Evolutionary conservation across 2,113 vertebrate species (phyloP).

Genomic region (Emydura subglobosa): DNA sequence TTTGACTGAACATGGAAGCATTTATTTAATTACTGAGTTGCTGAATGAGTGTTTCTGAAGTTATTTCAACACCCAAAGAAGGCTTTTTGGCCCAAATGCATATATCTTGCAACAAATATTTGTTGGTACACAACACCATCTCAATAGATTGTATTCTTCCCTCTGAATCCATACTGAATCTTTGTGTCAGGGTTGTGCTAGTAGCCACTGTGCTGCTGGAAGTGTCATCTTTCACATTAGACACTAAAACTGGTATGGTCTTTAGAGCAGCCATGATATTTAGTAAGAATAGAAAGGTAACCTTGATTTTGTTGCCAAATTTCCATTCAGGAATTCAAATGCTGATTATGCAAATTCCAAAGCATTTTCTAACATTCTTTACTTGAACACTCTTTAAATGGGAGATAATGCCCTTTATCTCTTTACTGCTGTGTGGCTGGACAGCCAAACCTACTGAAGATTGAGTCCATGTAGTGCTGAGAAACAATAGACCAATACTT

Average conservation of each 20-base stretch:
- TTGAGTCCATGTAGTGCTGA: background rate
- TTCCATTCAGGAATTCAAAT: background rate
- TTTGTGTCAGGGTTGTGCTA: background rate
- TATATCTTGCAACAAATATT: background rate
- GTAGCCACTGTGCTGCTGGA: background rate
- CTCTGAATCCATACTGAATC: background rate
- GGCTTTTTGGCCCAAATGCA: background rate
- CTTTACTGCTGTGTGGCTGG: background rate
- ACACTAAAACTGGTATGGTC: background rate
- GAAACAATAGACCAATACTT: background rate
- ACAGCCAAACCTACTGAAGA: background rate
- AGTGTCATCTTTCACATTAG: background rate
- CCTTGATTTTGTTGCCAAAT: background rate
- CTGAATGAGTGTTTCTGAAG: background rate
- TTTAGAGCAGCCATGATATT: background rate
- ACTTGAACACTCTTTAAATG: background rate
- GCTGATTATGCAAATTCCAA: background rate
- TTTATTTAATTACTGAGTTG: rapidly evolving
- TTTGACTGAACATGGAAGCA: background rate
- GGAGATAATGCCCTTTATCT: background rate
- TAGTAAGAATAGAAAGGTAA: background rate
- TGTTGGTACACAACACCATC: background rate
- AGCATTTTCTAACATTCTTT: background rate
- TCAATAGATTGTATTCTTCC: background rate
- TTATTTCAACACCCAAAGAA: background rate